phyloP scores from a whole-genome alignment of 1,140 invertebrate species.

The Campoletis sonorensis region DNA sequence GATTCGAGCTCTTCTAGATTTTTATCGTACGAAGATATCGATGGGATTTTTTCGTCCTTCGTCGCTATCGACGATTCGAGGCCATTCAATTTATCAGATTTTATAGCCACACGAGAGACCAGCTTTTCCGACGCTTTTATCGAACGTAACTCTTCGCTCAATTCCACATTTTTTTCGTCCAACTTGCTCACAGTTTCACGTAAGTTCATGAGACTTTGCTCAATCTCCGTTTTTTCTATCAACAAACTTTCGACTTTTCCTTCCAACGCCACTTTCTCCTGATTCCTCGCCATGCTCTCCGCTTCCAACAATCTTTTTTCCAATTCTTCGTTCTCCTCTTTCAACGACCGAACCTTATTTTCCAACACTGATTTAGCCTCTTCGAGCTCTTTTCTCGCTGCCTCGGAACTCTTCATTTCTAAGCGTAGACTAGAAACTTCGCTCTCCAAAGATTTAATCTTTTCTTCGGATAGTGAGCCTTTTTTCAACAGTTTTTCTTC shows the following conservation, averaged over 20 bases:
- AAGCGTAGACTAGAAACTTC: no score
- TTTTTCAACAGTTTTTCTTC: not conserved
- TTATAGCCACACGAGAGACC: conserved; percentile 15
- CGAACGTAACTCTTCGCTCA: not conserved
- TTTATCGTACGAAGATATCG: conserved; percentile 35
- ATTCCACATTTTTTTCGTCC: conserved; percentile 3
- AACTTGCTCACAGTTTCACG: conserved; percentile 4
- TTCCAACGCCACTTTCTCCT: not conserved
- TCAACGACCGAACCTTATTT: conserved; percentile 5
- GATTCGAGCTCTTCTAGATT: conserved; percentile 58
- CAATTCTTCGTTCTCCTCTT: not conserved
- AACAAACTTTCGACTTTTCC: not conserved
- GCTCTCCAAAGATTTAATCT: no score
- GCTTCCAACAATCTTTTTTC: no score
- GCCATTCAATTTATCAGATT: not conserved
- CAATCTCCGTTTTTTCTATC: not conserved
- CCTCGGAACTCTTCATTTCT: conserved; percentile 43
- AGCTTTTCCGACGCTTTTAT: conserved; percentile 22
- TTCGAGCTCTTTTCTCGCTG: conserved; percentile 37
- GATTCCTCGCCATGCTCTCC: not conserved
- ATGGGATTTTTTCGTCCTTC: conserved; percentile 31
- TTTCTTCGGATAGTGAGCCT: not conserved
- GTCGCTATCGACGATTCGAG: no score
- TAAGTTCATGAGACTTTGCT: not conserved
- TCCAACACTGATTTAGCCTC: not conserved